phyloP scores from a whole-genome alignment of 2,113 vertebrate genomes.

The Laticauda laticaudata region DNA sequence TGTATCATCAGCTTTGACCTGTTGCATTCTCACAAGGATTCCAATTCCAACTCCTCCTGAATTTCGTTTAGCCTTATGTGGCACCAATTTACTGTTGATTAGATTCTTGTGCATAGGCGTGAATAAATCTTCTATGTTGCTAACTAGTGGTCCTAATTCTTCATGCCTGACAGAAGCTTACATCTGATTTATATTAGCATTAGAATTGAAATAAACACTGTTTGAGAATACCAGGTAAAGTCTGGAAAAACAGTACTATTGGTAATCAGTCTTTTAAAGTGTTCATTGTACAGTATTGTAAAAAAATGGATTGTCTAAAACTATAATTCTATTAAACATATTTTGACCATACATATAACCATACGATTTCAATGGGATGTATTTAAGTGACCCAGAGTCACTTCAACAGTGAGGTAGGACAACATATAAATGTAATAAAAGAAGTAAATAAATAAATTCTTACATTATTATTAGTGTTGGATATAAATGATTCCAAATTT shows the following conservation, averaged over 20 bases:
- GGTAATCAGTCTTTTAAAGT: not conserved
- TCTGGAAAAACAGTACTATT: not conserved
- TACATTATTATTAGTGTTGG: not conserved
- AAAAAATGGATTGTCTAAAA: not conserved
- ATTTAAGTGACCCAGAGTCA: not conserved
- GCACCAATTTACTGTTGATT: not conserved
- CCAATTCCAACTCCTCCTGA: not conserved
- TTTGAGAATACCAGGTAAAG: not conserved
- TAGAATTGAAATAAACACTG: not conserved
- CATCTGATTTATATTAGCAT: not conserved
- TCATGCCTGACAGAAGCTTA: not conserved
- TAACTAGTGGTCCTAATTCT: no score
- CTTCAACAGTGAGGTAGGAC: no score
- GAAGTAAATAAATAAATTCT: not conserved
- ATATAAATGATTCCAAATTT: not conserved
- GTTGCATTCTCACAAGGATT: not conserved
- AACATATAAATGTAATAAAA: no score
- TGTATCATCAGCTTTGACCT: not conserved
- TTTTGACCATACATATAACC: not conserved
- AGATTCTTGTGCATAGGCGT: not conserved
- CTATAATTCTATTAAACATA: not conserved
- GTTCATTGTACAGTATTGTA: not conserved
- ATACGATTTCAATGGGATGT: not conserved
- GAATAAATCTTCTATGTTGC: no score
- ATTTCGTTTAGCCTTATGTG: not conserved